Conservation (phyloP, 2,797 vertebrate species). For the Dendrocincla fuliginosa region DNA sequence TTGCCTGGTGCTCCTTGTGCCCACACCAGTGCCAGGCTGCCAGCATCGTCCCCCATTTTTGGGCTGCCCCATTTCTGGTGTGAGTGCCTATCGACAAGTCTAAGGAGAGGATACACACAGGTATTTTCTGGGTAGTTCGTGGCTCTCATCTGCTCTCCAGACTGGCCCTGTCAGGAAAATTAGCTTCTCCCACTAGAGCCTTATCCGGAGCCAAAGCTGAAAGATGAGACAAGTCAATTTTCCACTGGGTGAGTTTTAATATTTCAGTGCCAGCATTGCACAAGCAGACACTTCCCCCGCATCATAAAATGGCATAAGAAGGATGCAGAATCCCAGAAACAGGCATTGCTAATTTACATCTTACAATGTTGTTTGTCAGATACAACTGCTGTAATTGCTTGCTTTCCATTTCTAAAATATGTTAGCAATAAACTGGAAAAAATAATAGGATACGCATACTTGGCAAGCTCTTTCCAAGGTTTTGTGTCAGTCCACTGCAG, state of each 20-base stretch:
- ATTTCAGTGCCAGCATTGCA: background rate
- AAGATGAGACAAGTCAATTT: background rate
- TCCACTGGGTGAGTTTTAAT: rapidly evolving
- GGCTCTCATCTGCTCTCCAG: background rate
- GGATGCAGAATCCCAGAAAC: background rate
- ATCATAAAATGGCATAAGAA: background rate
- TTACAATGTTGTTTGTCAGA: background rate
- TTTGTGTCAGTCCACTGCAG: background rate
- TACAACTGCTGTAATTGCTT: background rate
- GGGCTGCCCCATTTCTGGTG: background rate
- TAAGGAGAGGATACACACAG: background rate
- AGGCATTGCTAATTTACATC: background rate
- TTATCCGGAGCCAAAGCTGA: background rate
- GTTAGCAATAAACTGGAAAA: background rate
- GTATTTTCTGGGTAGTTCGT: background rate
- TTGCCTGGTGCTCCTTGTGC: background rate
- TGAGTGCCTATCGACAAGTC: background rate
- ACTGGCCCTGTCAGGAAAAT: background rate
- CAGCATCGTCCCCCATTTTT: rapidly evolving
- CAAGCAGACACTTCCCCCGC: background rate
- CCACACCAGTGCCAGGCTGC: background rate
- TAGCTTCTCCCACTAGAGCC: background rate
- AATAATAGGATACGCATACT: background rate
- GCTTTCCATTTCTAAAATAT: background rate
- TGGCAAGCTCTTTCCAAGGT: background rate